Evolutionary conservation across 2,888 invertebrate genomes (phyloP).

Genomic region (Diarsia rubi): DNA sequence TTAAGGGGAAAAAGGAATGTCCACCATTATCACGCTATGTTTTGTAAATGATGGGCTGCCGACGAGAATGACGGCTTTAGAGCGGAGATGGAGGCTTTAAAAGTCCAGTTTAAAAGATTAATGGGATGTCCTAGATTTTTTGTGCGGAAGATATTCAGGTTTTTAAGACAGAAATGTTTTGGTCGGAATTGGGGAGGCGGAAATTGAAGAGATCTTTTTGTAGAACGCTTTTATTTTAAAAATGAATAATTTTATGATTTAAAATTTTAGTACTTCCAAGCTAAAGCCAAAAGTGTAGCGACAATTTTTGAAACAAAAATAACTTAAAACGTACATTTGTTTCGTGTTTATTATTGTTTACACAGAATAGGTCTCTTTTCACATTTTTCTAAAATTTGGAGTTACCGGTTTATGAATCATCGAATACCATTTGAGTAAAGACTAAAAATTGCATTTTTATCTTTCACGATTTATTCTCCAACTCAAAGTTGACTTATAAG

Average conservation of each 20-base stretch:
- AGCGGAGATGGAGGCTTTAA: slow-evolving; percentile 22
- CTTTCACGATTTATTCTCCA: background rate
- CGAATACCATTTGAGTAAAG: background rate
- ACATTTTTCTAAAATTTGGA: too few relatives aligned
- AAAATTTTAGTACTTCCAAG: background rate
- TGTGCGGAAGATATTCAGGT: slow-evolving; percentile 4
- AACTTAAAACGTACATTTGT: background rate
- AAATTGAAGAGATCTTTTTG: slow-evolving; percentile 15
- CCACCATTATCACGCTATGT: slow-evolving; percentile 36
- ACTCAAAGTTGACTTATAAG: background rate
- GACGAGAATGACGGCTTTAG: slow-evolving; percentile 28
- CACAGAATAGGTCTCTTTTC: too few relatives aligned
- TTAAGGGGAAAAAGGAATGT: slow-evolving; percentile 20
- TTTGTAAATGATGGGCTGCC: slow-evolving; percentile 36
- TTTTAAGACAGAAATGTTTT: slow-evolving; percentile 14
- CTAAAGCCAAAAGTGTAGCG: background rate
- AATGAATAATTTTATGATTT: background rate
- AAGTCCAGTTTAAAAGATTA: slow-evolving; percentile 49
- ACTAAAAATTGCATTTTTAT: background rate
- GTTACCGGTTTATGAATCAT: background rate
- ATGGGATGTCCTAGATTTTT: slow-evolving; percentile 43
- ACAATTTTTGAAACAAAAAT: background rate
- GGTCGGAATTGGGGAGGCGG: background rate
- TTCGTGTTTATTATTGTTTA: background rate
- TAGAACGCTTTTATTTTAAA: background rate